Evolutionary conservation across 2,113 vertebrate species (phyloP).

Genomic region (Siniperca knerii): DNA sequence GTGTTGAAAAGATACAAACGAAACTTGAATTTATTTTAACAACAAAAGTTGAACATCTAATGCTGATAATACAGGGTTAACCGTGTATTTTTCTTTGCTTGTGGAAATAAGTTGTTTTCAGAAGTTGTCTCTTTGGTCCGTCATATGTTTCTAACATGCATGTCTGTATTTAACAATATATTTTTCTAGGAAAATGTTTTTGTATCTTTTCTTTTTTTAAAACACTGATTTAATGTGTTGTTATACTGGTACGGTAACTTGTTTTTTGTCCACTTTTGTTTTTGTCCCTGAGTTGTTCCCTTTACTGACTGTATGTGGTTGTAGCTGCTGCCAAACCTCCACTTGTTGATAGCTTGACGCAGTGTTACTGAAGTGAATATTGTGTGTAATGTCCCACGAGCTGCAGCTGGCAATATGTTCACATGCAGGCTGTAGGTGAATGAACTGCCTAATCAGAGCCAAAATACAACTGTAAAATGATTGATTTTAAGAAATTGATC

Average conservation of each 20-base stretch:
- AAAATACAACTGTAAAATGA: slow-evolving; percentile 28
- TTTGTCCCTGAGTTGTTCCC: not conserved
- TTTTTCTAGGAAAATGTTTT: slow-evolving; percentile 70
- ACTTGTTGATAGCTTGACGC: slow-evolving; percentile 23
- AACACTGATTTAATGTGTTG: slow-evolving; percentile 63
- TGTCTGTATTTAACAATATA: slow-evolving; percentile 75
- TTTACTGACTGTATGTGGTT: slow-evolving; percentile 12
- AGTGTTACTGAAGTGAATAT: slow-evolving; percentile 47
- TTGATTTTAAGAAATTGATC: not conserved
- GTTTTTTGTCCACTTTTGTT: slow-evolving; percentile 34
- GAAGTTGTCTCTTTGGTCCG: slow-evolving; percentile 59
- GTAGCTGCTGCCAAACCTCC: slow-evolving; percentile 26
- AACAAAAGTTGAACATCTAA: slow-evolving; percentile 43
- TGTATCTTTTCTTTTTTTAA: slow-evolving; percentile 44
- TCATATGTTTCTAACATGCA: slow-evolving; percentile 71
- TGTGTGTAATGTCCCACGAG: slow-evolving; percentile 19
- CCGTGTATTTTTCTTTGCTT: slow-evolving; percentile 28
- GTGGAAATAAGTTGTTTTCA: slow-evolving; percentile 50
- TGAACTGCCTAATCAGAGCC: slow-evolving; percentile 24
- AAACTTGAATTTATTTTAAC: slow-evolving; percentile 70
- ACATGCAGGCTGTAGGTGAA: slow-evolving; percentile 32
- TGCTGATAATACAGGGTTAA: slow-evolving; percentile 61
- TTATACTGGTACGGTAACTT: slow-evolving; percentile 55
- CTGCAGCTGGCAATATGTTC: slow-evolving; percentile 29
- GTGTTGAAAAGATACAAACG: slow-evolving; percentile 57